Percentiles rank a stretch among this genome's conserved stretches.
Evolutionary conservation across 1,140 invertebrate genomes (phyloP).

Genomic region (Zaprionus capensis): DNA sequence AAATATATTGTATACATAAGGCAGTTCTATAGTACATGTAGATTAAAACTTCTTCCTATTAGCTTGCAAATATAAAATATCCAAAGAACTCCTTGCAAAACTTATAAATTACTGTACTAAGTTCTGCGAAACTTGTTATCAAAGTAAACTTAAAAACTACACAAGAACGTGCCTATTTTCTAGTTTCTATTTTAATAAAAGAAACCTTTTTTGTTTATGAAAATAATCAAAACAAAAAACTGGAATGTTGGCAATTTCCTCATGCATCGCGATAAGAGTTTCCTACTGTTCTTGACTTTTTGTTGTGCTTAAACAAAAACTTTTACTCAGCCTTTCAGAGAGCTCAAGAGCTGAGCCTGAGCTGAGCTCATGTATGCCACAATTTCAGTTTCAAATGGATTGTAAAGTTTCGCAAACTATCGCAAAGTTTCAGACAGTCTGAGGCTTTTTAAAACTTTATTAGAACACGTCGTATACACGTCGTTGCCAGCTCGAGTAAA

Average conservation of each 20-base stretch:
- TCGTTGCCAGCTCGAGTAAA: neutral
- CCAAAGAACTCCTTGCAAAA: too few species aligned
- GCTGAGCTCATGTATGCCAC: neutral
- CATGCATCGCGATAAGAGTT: neutral
- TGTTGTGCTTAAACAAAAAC: neutral
- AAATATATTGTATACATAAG: too few species aligned
- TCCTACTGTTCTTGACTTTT: neutral
- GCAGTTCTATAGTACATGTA: too few species aligned
- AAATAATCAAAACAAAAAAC: neutral
- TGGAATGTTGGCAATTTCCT: neutral
- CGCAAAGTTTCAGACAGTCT: neutral
- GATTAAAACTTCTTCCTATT: too few species aligned
- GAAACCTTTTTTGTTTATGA: neutral
- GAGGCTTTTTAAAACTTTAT: neutral
- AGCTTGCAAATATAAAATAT: too few species aligned
- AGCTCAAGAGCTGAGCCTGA: neutral
- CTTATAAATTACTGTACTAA: too few species aligned
- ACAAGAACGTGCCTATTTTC: neutral
- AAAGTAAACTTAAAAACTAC: neutral
- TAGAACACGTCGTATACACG: neutral
- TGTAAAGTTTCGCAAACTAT: conserved; percentile 2
- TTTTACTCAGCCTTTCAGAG: neutral
- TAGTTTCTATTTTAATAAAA: neutral
- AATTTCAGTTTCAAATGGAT: conserved; percentile 3
- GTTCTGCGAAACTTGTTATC: neutral